Evolutionary conservation across 2,797 vertebrate genomes (phyloP), one percentile per base, ranked within the genome.

Genomic region (Acanthurus lineatus): DNA sequence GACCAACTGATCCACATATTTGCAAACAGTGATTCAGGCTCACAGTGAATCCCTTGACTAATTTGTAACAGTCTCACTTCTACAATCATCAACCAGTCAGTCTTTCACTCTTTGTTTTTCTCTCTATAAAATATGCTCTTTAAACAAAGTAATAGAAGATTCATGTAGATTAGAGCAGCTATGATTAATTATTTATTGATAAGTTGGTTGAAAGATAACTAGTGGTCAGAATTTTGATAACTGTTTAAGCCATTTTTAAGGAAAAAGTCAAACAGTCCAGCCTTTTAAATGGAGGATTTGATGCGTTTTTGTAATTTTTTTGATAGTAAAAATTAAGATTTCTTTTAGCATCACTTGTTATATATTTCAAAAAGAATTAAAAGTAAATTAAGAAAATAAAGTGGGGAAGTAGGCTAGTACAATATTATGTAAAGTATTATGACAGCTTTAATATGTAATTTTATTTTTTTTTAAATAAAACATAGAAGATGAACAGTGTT

Each of bases 11-110:
- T 48, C 12, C 19, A 58, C 20, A 32, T n/a, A 15, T 25, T 28
- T 73, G 47, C 32, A 44, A 17, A 49, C 40, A 32, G 25, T 62
- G 32, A 60, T 73, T 49, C 14, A 57, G 59, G 65, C 66, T 62
- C 38, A 57, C n/a, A 17, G 28, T 47, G 40, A 75, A 68, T 84
- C 72, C 68, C 67, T 57, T 56, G 42, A 45, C 25, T 67, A 54
- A 67, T 63, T 38, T 45, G 38, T 65, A 64, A 61, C 17, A 10
- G 51, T 69, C 47, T 71, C n/a, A 15, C 73, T 66, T 49, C 47
- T 9, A 42, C 38, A 38, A 49, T 71, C 15, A 71, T 72, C 20
- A 59, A 42, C 40, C 28, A 76, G 25, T 57, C 62, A n/a, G 20
- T 72, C 42, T 11, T 47, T 22, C 25, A 28, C 42, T 22, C 38